Evolutionary conservation across 2,113 vertebrate species (phyloP).

Genomic region (Osmerus mordax): DNA sequence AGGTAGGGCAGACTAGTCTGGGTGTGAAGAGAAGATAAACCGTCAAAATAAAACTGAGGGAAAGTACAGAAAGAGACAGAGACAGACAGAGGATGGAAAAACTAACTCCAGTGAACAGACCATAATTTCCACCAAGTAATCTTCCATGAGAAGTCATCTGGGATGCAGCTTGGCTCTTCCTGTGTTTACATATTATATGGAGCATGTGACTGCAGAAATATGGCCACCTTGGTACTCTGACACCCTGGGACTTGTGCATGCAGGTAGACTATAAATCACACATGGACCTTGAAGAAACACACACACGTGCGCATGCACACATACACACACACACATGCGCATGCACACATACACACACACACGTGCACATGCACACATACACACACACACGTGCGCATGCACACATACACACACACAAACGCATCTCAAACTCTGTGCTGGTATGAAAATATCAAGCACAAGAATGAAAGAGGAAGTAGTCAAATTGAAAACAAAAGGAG

Average conservation of each 20-base stretch:
- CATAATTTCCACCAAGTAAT: neutral
- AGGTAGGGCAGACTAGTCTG: neutral
- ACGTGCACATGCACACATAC: too few species aligned
- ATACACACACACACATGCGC: neutral
- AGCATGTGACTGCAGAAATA: conserved; percentile 27
- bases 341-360: too few species aligned
- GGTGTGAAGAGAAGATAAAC: too few species aligned
- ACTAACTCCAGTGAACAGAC: neutral
- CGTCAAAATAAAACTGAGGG: neutral
- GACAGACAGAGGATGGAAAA: conserved; percentile 5
- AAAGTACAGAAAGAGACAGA: conserved; percentile 15
- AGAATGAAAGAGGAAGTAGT: too few species aligned
- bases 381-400: too few species aligned
- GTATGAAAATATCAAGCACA: too few species aligned
- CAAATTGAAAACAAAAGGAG: too few species aligned
- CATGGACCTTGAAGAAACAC: conserved; percentile 23
- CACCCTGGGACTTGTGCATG: conserved; percentile 34
- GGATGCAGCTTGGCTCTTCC: conserved; percentile 25
- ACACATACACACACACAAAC: neutral
- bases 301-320: neutral
- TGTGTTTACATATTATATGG: conserved; percentile 24
- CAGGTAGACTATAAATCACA: conserved; percentile 27
- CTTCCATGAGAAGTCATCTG: conserved; percentile 2
- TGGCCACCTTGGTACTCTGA: conserved; percentile 21
- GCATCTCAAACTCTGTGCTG: too few species aligned